A percentile compares a stretch with the other conserved stretches of the same genome.
phyloP scores from a whole-genome alignment of 2,888 invertebrate genomes.

The Athalia circularis region DNA sequence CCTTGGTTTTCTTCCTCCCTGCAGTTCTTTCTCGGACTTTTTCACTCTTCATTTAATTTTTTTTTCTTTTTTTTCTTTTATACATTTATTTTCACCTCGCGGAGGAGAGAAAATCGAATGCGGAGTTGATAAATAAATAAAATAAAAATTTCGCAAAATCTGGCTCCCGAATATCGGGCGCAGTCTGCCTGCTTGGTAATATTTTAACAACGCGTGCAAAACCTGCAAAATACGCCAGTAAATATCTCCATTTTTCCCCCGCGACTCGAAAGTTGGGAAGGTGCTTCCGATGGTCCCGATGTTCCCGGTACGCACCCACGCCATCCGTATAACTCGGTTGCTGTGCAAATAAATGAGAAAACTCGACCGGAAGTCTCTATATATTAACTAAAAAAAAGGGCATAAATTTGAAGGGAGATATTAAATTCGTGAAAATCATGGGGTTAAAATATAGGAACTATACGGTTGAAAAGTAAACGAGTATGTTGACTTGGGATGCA shows the following conservation, averaged over 20 bases:
- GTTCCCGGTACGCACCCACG: background rate
- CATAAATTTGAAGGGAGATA: conserved; percentile 34
- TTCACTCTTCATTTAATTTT: background rate
- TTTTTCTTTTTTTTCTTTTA: background rate
- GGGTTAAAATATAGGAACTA: background rate
- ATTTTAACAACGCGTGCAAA: conserved; percentile 21
- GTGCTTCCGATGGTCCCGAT: background rate
- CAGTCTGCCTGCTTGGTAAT: background rate
- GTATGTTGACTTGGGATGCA: background rate
- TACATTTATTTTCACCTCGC: background rate
- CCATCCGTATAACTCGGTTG: background rate
- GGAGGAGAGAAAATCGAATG: background rate
- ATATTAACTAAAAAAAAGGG: conserved; percentile 19
- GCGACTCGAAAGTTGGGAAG: conserved; percentile 35
- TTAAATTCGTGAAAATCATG: conserved; percentile 21
- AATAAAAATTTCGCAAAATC: conserved; percentile 30
- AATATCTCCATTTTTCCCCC: conserved; percentile 35
- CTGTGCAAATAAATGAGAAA: conserved; percentile 34
- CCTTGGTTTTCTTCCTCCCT: background rate
- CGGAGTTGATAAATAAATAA: conserved; percentile 15
- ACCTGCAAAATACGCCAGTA: conserved; percentile 39
- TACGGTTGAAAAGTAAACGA: background rate
- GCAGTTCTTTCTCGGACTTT: background rate
- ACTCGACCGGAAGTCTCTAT: conserved; percentile 29
- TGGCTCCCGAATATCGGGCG: conserved; percentile 13